Percentiles rank a stretch among this genome's conserved stretches.
Conservation (phyloP, 2,888 invertebrate species). For the Colostygia pectinataria region DNA sequence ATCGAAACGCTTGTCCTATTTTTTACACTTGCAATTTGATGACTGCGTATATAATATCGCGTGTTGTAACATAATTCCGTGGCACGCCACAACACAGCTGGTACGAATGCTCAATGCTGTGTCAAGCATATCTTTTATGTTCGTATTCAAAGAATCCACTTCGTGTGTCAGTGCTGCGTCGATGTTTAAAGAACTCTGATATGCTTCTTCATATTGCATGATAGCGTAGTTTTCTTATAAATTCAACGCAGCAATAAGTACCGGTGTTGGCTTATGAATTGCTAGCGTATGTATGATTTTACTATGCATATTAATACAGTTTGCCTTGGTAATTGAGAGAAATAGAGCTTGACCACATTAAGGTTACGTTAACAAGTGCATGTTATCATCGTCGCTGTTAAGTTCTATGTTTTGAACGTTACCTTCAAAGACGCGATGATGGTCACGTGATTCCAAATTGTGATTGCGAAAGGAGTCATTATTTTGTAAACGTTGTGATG, state of each 20-base stretch:
- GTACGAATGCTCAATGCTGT: constrained; percentile 33
- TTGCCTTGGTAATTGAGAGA: constrained; percentile 26
- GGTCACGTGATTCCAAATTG: constrained; percentile 41
- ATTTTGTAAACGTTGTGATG: constrained; percentile 35
- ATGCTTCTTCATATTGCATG: constrained; percentile 20
- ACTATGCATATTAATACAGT: constrained; percentile 20
- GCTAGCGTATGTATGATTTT: constrained; percentile 15
- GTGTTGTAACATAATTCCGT: constrained; percentile 36
- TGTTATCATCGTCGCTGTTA: constrained; percentile 19
- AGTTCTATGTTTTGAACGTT: constrained; percentile 36
- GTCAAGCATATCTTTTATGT: constrained; percentile 34
- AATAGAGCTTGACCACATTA: constrained; percentile 30
- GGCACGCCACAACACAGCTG: constrained; percentile 34
- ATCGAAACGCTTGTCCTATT: constrained; percentile 37
- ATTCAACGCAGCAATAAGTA: not conserved
- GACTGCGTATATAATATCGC: constrained; percentile 38
- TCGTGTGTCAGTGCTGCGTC: constrained; percentile 19
- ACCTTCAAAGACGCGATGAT: constrained; percentile 12
- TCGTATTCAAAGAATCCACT: constrained; percentile 31
- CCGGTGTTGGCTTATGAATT: constrained; percentile 1
- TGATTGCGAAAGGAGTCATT: constrained; percentile 33
- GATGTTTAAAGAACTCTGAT: constrained; percentile 21
- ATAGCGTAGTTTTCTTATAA: not conserved
- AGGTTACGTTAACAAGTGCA: constrained; percentile 18
- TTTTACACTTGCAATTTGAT: constrained; percentile 38